Evolutionary conservation across 1,140 invertebrate species (phyloP), one percentile per base, ranked within the genome.

Genomic region (Megalopta genalis): DNA sequence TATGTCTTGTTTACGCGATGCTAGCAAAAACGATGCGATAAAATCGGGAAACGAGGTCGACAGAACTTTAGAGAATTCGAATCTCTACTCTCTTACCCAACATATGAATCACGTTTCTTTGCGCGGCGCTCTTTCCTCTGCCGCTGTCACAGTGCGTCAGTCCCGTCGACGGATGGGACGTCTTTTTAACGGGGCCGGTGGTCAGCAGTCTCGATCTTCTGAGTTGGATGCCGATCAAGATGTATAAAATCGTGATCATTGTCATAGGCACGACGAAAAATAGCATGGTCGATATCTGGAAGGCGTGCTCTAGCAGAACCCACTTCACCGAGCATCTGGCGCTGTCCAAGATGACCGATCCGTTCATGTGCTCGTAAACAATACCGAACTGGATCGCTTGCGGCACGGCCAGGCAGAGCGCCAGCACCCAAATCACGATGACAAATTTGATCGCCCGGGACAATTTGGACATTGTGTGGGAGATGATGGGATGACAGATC

Each of bases 401-500:
- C 0, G 98, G 98, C 60, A 98, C 93, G 4, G 98, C 98, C 18
- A 96, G 94, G 54, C 95, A 93, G 21, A 97, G 91, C 2, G 96
- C 95, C 69, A 96, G 83, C 6, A 96, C 73, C 96, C 96, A 97
- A 85, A 97, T 95, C 21, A 92, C 93, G 10, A 96, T 90, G 18
- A 97, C 95, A 77, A 95, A 95, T 78, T 95, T 95, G 1, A 97
- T 93, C 0, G 95, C 96, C 68, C 96, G 92, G 14, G 95, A 96
- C 5, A 96, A 90, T 72, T 96, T 97, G 0, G 96, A 97, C 94
- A 98, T 96, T 2, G 96, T 97, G 88, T 98, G 97, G 0, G 97
- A 96, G 85, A 97, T 93, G 82, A 99, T 96, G 0, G 98, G 98
- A 90, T 98, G 96, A 91, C 98, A 99, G 83, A 99, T 99, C 21